phyloP scores from a whole-genome alignment of 2,797 vertebrate genomes.

The Tapirus indicus region DNA sequence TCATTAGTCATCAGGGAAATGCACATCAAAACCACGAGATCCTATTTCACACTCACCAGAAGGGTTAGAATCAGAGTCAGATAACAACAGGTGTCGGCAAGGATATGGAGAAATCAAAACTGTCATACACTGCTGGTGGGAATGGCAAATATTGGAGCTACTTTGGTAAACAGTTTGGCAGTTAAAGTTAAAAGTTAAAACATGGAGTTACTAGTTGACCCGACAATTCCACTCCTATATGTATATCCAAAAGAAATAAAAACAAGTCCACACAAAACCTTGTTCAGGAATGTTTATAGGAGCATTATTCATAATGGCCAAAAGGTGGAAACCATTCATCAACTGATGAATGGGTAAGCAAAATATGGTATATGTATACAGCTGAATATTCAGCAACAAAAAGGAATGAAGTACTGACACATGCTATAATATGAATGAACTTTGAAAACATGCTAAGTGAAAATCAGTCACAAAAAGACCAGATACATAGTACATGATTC shows the following conservation, averaged over 20 bases:
- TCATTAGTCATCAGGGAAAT: not conserved
- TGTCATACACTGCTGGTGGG: not conserved
- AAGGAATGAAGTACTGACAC: not conserved
- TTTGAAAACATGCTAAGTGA: not conserved
- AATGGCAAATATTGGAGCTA: not conserved
- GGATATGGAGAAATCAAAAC: not conserved
- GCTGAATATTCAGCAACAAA: not conserved
- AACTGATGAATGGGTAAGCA: not conserved
- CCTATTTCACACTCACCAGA: not conserved
- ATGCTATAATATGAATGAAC: not conserved
- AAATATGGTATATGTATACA: not conserved
- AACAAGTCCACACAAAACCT: not conserved
- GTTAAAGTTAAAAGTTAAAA: conserved; percentile 15
- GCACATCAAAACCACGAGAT: not conserved
- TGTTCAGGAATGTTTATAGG: not conserved
- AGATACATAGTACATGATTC: not conserved
- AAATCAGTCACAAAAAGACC: not conserved
- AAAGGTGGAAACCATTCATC: not conserved
- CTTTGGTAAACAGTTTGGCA: not conserved
- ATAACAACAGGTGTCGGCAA: not conserved
- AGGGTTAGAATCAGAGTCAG: not conserved
- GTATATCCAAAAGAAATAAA: conserved; percentile 34
- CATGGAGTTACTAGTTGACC: not conserved
- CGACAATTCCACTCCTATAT: not conserved
- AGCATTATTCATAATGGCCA: not conserved